Percentiles rank a stretch among this genome's conserved stretches.
phyloP scores from a whole-genome alignment of 2,113 vertebrate species.

The Phylloscopus whistleri region DNA sequence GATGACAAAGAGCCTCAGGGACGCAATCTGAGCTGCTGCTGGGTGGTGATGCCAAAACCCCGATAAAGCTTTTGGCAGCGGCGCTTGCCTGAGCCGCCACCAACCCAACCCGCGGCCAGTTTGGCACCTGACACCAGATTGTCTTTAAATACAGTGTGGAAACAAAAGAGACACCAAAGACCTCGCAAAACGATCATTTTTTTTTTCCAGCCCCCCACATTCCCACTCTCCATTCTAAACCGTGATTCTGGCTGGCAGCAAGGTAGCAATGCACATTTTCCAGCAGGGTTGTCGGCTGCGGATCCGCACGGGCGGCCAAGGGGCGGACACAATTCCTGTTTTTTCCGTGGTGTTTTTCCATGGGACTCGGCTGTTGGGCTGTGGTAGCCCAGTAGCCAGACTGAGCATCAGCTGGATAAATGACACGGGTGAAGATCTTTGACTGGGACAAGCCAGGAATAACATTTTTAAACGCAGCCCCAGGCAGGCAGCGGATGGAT shows the following conservation, averaged over 20 bases:
- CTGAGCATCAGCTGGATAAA: neutral
- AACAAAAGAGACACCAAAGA: neutral
- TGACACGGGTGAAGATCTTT: neutral
- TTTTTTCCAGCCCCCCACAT: fast-evolving
- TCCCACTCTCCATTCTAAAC: neutral
- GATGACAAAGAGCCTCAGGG: neutral
- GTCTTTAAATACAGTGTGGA: neutral
- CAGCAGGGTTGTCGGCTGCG: neutral
- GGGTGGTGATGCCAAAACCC: neutral
- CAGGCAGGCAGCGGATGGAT: neutral
- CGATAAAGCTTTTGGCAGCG: neutral
- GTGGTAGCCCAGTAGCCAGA: neutral
- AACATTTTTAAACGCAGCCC: neutral
- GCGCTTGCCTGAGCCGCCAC: fast-evolving
- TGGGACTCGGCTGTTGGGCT: fast-evolving
- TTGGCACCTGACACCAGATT: neutral
- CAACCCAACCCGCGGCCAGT: neutral
- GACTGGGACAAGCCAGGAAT: neutral
- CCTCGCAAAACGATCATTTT: neutral
- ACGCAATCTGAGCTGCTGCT: neutral
- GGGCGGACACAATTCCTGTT: neutral
- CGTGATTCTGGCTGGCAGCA: fast-evolving
- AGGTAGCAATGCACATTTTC: neutral
- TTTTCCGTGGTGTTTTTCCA: neutral
- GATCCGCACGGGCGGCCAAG: neutral